These are phyloP conservation scores for Cisticola juncidis DNA, from an alignment of 2,113 vertebrate species.

Conservation along the genomic window DNA sequence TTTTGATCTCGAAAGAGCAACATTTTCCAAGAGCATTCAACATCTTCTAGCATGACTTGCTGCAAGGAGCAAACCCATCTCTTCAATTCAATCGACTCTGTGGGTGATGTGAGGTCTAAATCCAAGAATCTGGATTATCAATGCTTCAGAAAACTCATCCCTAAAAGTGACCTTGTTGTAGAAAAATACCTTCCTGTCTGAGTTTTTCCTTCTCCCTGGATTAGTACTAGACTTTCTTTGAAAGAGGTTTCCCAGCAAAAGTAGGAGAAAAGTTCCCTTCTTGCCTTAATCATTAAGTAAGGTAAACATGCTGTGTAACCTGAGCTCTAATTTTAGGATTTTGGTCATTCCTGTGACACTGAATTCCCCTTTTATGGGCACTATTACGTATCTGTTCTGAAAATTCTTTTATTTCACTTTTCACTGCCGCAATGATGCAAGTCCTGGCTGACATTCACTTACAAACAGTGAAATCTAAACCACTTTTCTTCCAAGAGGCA, in stretches of 20 bases:
- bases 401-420: neutral
- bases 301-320: neutral
- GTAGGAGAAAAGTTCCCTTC: neutral
- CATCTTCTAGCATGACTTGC: fast-evolving
- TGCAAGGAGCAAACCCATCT: neutral
- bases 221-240: neutral
- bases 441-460: neutral
- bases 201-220: neutral
- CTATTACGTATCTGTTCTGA: fast-evolving
- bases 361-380: neutral
- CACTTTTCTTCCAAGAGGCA: neutral
- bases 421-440: neutral
- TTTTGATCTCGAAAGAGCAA: neutral
- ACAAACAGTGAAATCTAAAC: neutral
- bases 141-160: neutral
- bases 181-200: neutral
- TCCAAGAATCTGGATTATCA: neutral
- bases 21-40: neutral
- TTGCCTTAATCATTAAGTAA: neutral
- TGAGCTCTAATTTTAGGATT: neutral
- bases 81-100: neutral
- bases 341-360: neutral
- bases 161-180: neutral
- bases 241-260: neutral
- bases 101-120: neutral